A percentile compares a stretch with the other conserved stretches of the same genome.
Conservation (phyloP, 2,888 invertebrate species). For the Cephus sareptanus region DNA sequence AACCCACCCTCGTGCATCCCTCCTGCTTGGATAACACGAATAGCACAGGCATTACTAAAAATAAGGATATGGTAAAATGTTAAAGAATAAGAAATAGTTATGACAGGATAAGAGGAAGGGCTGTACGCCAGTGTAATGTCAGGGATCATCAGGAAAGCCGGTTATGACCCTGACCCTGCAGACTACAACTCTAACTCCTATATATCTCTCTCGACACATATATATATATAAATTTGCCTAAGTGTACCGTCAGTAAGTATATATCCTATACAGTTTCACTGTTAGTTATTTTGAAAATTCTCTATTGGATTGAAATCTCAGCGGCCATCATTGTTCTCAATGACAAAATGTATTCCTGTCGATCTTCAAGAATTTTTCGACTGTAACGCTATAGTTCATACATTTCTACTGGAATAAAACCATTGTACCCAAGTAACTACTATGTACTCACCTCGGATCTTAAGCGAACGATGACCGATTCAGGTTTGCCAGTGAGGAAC, state of each 20-base stretch:
- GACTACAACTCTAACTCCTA: background rate
- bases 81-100: background rate
- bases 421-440: background rate
- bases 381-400: background rate
- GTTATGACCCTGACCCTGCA: background rate
- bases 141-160: background rate
- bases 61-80: background rate
- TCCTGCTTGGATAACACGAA: background rate
- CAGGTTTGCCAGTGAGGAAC: background rate
- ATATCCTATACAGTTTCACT: background rate
- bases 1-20: constrained; percentile 21
- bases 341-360: background rate
- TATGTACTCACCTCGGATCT: background rate
- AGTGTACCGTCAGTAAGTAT: background rate
- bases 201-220: background rate
- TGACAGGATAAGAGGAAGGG: background rate
- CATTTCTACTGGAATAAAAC: background rate
- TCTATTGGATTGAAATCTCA: background rate
- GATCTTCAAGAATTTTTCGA: background rate
- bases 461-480: background rate
- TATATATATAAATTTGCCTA: background rate
- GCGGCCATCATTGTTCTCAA: background rate
- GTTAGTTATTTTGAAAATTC: background rate
- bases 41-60: background rate
- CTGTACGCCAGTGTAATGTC: background rate